phyloP scores from a whole-genome alignment of 2,888 invertebrate genomes.

The Punctoribates punctum region DNA sequence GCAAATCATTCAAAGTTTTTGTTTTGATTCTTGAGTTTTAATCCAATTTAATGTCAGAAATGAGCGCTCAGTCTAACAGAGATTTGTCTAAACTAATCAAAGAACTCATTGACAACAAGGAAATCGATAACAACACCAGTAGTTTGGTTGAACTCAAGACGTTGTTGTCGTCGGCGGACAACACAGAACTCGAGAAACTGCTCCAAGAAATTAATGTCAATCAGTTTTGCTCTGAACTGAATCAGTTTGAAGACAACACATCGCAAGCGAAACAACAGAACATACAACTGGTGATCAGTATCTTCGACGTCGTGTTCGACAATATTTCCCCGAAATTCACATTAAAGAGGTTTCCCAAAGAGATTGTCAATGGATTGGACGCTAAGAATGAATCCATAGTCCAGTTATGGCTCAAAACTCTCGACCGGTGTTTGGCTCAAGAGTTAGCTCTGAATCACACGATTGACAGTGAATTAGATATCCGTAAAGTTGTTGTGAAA shows the following conservation, averaged over 20 bases:
- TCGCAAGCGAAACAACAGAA: too few relatives aligned
- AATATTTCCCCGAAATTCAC: background rate
- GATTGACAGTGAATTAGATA: constrained; percentile 10
- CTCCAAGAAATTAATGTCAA: constrained; percentile 16
- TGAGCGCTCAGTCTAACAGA: background rate
- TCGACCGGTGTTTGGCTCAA: constrained; percentile 30
- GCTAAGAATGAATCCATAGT: constrained; percentile 23
- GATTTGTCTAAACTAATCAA: constrained; percentile 7
- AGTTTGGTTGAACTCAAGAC: constrained; percentile 31
- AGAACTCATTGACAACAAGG: constrained; percentile 9
- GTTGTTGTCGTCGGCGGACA: background rate
- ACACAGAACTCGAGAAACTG: background rate
- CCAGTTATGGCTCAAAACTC: constrained; percentile 42
- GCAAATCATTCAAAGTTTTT: constrained; percentile 15
- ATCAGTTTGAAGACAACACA: background rate
- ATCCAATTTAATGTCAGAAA: background rate
- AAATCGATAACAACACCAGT: background rate
- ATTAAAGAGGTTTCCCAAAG: background rate
- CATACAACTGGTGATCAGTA: background rate
- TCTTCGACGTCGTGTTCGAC: constrained; percentile 14
- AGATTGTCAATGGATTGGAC: constrained; percentile 26
- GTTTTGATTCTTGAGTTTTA: background rate
- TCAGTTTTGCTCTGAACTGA: constrained; percentile 11
- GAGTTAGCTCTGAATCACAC: constrained; percentile 34
- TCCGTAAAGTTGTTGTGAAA: background rate